Evolutionary conservation across 2,888 invertebrate genomes (phyloP).

Genomic region (Dendrolimus pini): DNA sequence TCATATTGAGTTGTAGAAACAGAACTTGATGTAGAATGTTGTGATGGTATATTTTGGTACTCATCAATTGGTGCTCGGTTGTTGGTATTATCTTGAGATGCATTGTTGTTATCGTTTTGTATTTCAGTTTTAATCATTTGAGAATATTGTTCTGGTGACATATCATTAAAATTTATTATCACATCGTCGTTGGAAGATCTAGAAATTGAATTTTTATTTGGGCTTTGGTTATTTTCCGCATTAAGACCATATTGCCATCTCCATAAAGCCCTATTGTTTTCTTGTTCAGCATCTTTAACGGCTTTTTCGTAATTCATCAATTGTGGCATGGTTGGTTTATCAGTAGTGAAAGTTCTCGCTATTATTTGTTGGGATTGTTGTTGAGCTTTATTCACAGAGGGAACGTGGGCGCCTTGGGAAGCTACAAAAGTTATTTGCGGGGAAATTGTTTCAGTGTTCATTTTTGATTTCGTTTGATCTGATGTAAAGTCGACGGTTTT

Average conservation of each 20-base stretch:
- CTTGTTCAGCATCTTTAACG: constrained; percentile 48
- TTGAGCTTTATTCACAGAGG: constrained; percentile 38
- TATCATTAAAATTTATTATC: constrained; percentile 61
- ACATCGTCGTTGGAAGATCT: constrained; percentile 62
- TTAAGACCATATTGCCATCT: constrained; percentile 66
- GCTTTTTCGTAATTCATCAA: constrained; percentile 61
- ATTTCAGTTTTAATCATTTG: constrained; percentile 52
- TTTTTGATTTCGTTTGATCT: constrained; percentile 47
- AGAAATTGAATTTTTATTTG: constrained; percentile 58
- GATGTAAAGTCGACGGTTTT: constrained; percentile 43
- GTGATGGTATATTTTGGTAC: constrained; percentile 4
- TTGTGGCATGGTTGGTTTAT: constrained; percentile 56
- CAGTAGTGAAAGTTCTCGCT: constrained; percentile 45
- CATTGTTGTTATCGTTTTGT: constrained; percentile 21
- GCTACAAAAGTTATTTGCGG: constrained; percentile 69
- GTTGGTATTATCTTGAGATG: constrained; percentile 8
- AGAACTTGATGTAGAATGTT: constrained; percentile 11
- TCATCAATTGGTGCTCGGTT: background rate
- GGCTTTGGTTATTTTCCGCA: constrained; percentile 38
- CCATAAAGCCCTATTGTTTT: constrained; percentile 58
- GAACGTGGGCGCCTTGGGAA: constrained; percentile 63
- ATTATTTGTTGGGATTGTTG: constrained; percentile 40
- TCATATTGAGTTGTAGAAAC: constrained; percentile 6
- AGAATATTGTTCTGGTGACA: constrained; percentile 61
- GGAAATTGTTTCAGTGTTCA: constrained; percentile 46